Base-by-base conservation (phyloP, 2,797 vertebrate genomes). In the Gephyroberyx darwinii region DNA sequence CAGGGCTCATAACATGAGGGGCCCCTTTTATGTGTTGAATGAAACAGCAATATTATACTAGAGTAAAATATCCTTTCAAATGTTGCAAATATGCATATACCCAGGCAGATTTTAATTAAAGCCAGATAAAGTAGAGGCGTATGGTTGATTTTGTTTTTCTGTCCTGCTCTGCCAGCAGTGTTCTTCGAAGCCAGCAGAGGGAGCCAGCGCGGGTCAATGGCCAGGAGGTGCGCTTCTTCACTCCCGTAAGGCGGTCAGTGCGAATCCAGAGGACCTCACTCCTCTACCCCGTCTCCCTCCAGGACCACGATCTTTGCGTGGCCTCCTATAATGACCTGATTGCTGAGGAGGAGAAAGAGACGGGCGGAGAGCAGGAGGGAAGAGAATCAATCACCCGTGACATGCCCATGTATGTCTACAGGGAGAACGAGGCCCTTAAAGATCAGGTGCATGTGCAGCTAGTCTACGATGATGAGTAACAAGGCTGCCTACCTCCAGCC, bases 261-360 rank as follows among this genome's bases (percentile, higher is more conserved):
- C 90, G 96, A 16, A 96, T 97, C 0, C 93, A 95, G 77, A 80
- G 47, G 0, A 84, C 73, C 0, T 75, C 76, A 0, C 69, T 80
- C 1, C 26, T 0, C 33, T 96, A 96, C 84, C 96, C 96, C 0
- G 53, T 72, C 2, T 90, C 93, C 73, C 91, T 99, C 10, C 94
- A 90, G 84, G 96, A 96, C 26, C 96, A 96, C 0, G 94, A 96
- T 22, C 74, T 90, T 0, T 95, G 97, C 0, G 96, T 98, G 80
- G 76, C 93, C 2, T 96, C 96, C 52, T 93, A 95, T 37, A 68
- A 65, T 0, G 95, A 98, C 33, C 90, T 97, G 3, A 61, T 95
- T 56, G 88, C 85, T 0, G 69, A 88, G 3, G 92, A 92, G 3
- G 90, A 93, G 1, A 72, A 70, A 2, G 74, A 81, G 41, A 51